Evolutionary conservation across 2,888 invertebrate species (phyloP), one percentile per base, ranked within the genome.

Genomic region (Drosophila neotestacea): DNA sequence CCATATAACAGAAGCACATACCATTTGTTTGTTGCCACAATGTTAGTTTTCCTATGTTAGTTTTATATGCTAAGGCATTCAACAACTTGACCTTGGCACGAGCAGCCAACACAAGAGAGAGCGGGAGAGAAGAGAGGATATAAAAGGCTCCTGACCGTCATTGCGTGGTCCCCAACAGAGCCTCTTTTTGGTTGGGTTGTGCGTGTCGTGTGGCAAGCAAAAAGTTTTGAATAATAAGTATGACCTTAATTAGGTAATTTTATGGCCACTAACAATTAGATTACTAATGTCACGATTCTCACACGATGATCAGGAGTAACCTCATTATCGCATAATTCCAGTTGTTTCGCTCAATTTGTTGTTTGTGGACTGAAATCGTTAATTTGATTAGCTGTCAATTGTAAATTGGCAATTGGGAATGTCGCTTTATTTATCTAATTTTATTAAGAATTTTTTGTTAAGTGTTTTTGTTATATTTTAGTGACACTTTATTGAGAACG

Each of bases 171-270:
- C 44, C 7, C 2, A 55, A 62, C 34, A n/a, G 5, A 50, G 30
- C 9, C 11, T 38, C 6, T 36, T 54, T 54, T 41, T 41, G 51
- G 13, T 46, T 55, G 39, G 11, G 4, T 32, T 38, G 70, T 68
- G 86, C 68, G 72, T 70, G 77, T 65, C 50, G 62, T 71, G 58
- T 48, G 60, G 10, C 66, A 52, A 39, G 61, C 65, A 68, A 64
- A 77, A 59, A 74, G 51, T 71, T 75, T 85, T 72, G 73, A 73
- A 80, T 82, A 85, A 77, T 81, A 83, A 79, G 82, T 84, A 76
- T 83, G 77, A 85, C 85, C 81, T 77, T 79, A 85, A 85, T 85
- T 85, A 85, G 82, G 81, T 85, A 81, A 85, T 85, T 85, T 85
- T 82, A 86, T 85, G 82, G 81, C 73, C 73, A 71, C 81, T 81